Evolutionary conservation across 1,140 invertebrate species (phyloP), one percentile per base, ranked within the genome.

Genomic region (Colletes gigas): DNA sequence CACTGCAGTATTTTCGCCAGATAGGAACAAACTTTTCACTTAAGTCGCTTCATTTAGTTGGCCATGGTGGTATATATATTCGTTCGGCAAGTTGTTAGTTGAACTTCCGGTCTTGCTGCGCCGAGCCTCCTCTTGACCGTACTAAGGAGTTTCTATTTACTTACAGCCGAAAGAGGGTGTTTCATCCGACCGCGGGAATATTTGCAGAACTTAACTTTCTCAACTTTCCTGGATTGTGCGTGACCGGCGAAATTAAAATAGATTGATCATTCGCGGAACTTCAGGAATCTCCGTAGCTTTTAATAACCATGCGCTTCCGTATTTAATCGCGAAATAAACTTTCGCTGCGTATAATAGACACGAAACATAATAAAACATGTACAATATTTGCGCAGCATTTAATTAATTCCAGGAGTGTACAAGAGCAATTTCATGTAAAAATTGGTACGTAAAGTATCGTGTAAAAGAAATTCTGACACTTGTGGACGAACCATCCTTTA

Each of bases 1-100:
- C 78, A 76, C 66, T 84, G 84, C 84, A 86, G 89, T 86, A 89
- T 89, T 91, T 89, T 88, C 85, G 79, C 73, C 66, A 77, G 83
- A 88, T 88, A 87, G 83, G 87, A 77, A 85, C 86, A 83, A 92
- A 92, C 91, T 92, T 90, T 90, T 87, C 89, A 91, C 89, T 91
- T 86, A 91, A 90, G 89, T 90, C 87, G 86, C 86, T 91, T 91
- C 86, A 91, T 91, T 91, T 90, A 88, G 88, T 90, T 86, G 84
- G 86, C 83, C 83, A 79, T 80, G 44, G 4, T 15, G 78, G 85
- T 73, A 78, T 19, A 50, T 91, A 88, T 90, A 91, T 91, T 88
- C 86, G 88, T 89, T 90, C 84, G 79, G 84, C 80, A 89, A 92
- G 87, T 91, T 90, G 86, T 85, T 75, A n/a, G 52, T 74, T 83